Conservation (phyloP, 1,140 invertebrate genomes). For the Asbolus verrucosus region DNA sequence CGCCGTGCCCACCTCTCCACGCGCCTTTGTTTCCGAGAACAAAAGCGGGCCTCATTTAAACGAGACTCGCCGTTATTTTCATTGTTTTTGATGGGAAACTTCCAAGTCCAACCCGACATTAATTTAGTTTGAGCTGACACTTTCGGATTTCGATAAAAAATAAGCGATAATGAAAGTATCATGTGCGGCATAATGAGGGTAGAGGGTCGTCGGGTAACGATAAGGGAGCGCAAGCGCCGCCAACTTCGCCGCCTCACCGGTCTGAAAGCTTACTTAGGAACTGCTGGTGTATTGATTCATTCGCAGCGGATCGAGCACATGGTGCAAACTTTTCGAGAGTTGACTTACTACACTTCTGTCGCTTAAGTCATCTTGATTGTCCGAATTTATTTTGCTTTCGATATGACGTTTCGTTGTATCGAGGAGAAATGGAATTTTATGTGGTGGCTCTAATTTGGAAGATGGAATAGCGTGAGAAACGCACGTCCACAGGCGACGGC, state of each 20-base stretch:
- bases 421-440: conserved; percentile 18
- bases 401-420: conserved; percentile 1
- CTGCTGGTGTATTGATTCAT: conserved; percentile 42
- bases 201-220: not conserved
- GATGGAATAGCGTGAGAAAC: conserved; percentile 36
- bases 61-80: not conserved
- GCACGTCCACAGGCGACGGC: conserved; percentile 16
- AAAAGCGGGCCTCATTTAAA: conserved; percentile 16
- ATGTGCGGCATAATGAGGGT: conserved; percentile 21
- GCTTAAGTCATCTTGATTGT: conserved; percentile 31
- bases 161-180: conserved; percentile 33
- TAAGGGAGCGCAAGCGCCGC: conserved; percentile 40
- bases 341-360: conserved; percentile 22
- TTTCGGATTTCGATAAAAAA: not conserved
- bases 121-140: no score
- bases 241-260: not conserved
- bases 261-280: conserved; percentile 35
- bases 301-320: conserved; percentile 43
- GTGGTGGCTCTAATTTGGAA: conserved; percentile 35
- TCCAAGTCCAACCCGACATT: not conserved
- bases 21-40: conserved; percentile 34
- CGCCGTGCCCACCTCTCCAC: not conserved
- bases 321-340: conserved; percentile 41
- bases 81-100: not conserved
- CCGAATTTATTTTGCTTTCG: conserved; percentile 12